Evolutionary conservation across 2,113 vertebrate genomes (phyloP).

Genomic region (Gallinago jamesoni): DNA sequence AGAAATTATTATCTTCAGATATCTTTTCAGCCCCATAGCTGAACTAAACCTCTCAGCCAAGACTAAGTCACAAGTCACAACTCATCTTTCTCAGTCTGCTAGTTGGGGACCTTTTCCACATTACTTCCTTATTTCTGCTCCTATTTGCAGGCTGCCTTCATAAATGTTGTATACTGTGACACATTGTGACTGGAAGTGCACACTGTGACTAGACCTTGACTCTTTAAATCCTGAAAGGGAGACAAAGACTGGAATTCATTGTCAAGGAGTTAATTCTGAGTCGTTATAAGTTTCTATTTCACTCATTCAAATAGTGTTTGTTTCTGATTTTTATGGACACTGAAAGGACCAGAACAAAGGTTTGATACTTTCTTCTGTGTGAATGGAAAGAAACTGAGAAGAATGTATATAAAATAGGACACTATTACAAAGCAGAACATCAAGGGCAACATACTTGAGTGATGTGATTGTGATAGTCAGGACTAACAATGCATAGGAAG

Average conservation of each 20-base stretch:
- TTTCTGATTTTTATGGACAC: neutral
- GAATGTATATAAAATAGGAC: neutral
- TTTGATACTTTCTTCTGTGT: neutral
- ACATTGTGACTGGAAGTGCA: neutral
- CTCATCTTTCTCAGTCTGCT: neutral
- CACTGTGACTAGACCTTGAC: neutral
- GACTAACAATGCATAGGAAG: neutral
- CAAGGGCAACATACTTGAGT: neutral
- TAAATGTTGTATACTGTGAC: neutral
- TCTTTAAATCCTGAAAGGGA: neutral
- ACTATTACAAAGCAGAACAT: neutral
- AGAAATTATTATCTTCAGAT: neutral
- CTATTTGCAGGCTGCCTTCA: neutral
- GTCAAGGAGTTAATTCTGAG: neutral
- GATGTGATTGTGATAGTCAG: neutral
- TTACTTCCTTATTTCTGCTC: neutral
- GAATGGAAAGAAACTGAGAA: neutral
- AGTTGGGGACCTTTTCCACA: neutral
- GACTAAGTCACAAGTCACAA: neutral
- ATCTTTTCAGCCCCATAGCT: neutral
- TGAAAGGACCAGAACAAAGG: neutral
- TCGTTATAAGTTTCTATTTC: neutral
- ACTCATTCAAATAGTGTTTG: neutral
- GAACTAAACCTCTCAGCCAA: neutral
- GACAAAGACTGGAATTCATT: neutral